These are phyloP conservation scores for Morone chrysops DNA, from an alignment of 2,113 vertebrate species.

Conservation along the genomic window DNA sequence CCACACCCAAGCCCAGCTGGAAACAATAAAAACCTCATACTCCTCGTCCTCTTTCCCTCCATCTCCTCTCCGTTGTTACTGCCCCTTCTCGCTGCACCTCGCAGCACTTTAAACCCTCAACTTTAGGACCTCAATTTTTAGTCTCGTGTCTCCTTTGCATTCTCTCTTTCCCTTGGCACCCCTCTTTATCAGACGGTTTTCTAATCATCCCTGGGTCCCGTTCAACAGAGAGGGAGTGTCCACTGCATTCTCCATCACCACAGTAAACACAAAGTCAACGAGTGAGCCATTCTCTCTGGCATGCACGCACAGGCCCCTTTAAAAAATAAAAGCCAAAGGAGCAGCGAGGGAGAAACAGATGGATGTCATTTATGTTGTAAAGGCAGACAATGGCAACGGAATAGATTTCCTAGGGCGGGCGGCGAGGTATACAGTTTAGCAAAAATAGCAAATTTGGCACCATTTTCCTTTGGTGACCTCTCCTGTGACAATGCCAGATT, in stretches of 20 bases:
- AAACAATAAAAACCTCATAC: constrained; percentile 75
- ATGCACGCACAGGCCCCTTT: constrained; percentile 51
- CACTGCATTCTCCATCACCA: constrained; percentile 66
- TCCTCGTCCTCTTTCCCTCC: constrained; percentile 52
- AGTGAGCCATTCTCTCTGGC: constrained; percentile 73
- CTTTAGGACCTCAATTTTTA: constrained; percentile 9
- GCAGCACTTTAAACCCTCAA: constrained; percentile 1
- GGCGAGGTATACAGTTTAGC: not conserved
- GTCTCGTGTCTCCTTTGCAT: constrained; percentile 15
- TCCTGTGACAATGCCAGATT: constrained; percentile 43
- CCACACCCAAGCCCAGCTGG: constrained; percentile 84
- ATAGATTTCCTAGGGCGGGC: not conserved
- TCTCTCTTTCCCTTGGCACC: constrained; percentile 3
- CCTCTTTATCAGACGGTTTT: constrained; percentile 35
- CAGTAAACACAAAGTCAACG: constrained; percentile 70
- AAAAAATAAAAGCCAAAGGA: constrained; percentile 39
- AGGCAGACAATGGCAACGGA: constrained; percentile 35
- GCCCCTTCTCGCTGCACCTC: constrained; percentile 10
- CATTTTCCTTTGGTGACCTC: constrained; percentile 45
- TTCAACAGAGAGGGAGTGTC: constrained; percentile 65
- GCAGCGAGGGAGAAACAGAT: constrained; percentile 63
- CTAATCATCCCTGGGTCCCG: constrained; percentile 40
- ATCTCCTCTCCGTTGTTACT: constrained; percentile 36
- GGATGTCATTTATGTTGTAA: constrained; percentile 67
- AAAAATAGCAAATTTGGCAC: constrained; percentile 30